Conservation (phyloP, 2,888 invertebrate species). For the Hofmannophila pseudospretella region DNA sequence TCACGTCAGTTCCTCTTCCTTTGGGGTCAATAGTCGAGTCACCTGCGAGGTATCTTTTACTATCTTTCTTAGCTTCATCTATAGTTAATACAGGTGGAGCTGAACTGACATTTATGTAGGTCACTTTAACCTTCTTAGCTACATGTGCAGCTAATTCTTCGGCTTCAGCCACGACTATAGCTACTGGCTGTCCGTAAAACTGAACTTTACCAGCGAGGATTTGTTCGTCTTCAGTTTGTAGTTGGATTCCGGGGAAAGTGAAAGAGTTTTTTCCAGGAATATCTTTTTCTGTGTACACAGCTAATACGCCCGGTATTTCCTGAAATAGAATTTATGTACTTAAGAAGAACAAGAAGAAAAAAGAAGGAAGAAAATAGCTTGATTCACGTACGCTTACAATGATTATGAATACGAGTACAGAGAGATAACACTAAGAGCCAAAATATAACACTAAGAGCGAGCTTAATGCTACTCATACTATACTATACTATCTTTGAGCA, state of each 20-base stretch:
- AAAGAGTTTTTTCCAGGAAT: conserved; percentile 82
- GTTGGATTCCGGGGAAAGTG: conserved; percentile 43
- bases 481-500: too few relatives aligned
- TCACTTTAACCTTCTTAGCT: conserved; percentile 77
- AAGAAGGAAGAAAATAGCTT: too few relatives aligned
- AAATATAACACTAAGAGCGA: too few relatives aligned
- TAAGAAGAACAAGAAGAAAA: too few relatives aligned
- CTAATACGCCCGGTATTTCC: conserved; percentile 80
- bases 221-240: conserved; percentile 62
- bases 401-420: too few relatives aligned
- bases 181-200: conserved; percentile 83
- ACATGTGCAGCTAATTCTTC: conserved; percentile 74
- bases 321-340: conserved; percentile 33
- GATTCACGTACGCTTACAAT: too few relatives aligned
- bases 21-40: conserved; percentile 37
- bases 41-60: conserved; percentile 34
- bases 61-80: conserved; percentile 63
- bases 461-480: too few relatives aligned
- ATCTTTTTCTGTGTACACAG: conserved; percentile 80
- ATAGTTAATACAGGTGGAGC: conserved; percentile 52
- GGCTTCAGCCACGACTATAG: conserved; percentile 81
- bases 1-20: conserved; percentile 46
- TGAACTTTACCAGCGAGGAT: conserved; percentile 74
- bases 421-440: too few relatives aligned
- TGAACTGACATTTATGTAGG: conserved; percentile 60